Evolutionary conservation across 2,797 vertebrate species (phyloP).

Genomic region (Pantherophis alleghaniensis): DNA sequence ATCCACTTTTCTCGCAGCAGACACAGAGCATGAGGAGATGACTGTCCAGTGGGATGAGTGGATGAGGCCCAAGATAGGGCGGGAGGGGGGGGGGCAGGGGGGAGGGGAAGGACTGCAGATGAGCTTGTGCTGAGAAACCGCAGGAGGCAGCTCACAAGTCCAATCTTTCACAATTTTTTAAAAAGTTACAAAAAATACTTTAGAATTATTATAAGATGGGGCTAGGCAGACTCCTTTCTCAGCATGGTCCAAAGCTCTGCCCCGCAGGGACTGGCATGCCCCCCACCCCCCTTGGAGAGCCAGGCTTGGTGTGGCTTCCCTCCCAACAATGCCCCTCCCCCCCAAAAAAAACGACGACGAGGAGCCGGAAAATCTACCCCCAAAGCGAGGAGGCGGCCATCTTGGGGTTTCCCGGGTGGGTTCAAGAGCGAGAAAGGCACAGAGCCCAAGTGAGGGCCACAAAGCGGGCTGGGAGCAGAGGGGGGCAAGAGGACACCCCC

Average conservation of each 20-base stretch:
- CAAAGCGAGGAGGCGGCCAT: not conserved
- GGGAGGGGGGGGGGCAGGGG: no score
- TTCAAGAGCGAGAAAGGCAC: constrained; percentile 54
- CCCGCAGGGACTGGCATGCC: not conserved
- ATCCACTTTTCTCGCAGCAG: not conserved
- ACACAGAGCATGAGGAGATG: not conserved
- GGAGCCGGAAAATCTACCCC: not conserved
- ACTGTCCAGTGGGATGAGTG: not conserved
- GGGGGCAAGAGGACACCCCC: not conserved
- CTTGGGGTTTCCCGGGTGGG: not conserved
- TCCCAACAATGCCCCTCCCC: not conserved
- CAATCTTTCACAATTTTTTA: not conserved
- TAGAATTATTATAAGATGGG: not conserved
- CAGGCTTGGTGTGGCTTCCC: constrained; percentile 24
- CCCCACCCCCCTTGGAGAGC: not conserved
- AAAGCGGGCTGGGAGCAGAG: not conserved
- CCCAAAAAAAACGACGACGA: not conserved
- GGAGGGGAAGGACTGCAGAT: not conserved
- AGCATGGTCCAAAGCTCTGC: constrained; percentile 29
- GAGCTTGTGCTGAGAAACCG: not conserved
- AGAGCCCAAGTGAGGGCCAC: constrained; percentile 2
- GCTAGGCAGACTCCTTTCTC: not conserved
- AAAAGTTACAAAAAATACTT: not conserved
- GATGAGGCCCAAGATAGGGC: not conserved
- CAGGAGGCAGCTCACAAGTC: not conserved